Base-by-base conservation (phyloP, 2,888 invertebrate genomes). In the Synergus japonicus region DNA sequence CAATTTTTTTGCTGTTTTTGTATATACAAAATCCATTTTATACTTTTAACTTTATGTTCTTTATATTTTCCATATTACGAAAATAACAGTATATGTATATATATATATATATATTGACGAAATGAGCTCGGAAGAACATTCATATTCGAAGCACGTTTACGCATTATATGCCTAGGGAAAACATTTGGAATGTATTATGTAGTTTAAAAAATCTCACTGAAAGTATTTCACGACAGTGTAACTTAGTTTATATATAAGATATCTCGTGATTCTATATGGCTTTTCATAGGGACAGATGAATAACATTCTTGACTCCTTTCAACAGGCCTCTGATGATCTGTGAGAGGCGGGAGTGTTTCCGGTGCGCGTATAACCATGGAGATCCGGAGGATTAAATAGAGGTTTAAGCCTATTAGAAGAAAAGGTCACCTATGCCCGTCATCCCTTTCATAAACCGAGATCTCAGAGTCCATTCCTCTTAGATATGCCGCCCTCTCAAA, bases 251-350 rank as follows among this genome's bases (percentile, higher is more conserved):
- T 63, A n/a, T 46, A 18, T 76, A 76, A 60, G 76, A 76, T 76
- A 22, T 22, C 76, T 63, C 41, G 60, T 63, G 15, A 80, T 82
- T 79, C 82, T 81, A 80, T 82, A 79, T 81, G 10, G 3, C 83
- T 81, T 77, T 82, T 81, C 82, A 82, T 80, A 80, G 81, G 76
- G 37, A 44, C 29, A 18, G 22, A 60, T 81, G 81, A 83, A 83
- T 83, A 83, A 82, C 83, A 82, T 83, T 83, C 82, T 83, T 81
- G 65, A 81, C 82, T 83, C 80, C 80, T 82, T 83, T 81, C 81
- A 82, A 66, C 77, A 78, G 64, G 67, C 60, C 18, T 76, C 54
- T 63, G 79, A 81, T 83, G 81, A 82, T 81, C 80, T 81, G 60
- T 37, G 63, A 44, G 37, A 22, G 73, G 69, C 66, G 79, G 78